Conservation (phyloP, 2,113 vertebrate species). For the Rhadina sibilatrix region DNA sequence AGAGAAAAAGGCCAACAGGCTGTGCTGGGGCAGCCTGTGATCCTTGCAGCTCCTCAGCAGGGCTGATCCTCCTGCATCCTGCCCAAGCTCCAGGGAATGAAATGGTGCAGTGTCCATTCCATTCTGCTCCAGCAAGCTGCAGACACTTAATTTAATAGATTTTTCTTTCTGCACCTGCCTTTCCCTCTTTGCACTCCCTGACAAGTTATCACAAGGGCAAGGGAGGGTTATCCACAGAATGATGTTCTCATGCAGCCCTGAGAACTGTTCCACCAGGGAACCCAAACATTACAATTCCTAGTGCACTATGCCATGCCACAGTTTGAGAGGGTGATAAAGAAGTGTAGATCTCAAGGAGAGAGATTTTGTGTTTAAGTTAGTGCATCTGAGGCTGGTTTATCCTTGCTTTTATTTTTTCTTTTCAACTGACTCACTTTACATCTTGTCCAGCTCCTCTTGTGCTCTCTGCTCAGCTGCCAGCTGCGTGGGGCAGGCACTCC, state of each 20-base stretch:
- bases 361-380: background rate
- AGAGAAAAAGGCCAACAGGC: background rate
- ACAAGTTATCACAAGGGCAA: background rate
- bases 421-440: background rate
- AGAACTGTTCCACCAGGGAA: background rate
- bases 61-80: background rate
- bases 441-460: background rate
- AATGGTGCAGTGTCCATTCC: rapidly evolving
- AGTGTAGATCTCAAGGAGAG: background rate
- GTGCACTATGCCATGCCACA: background rate
- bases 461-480: background rate
- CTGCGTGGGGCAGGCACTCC: background rate
- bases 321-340: background rate
- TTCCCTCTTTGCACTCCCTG: background rate
- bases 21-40: background rate
- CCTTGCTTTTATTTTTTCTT: background rate
- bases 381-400: background rate
- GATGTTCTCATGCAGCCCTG: background rate
- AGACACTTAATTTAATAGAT: background rate
- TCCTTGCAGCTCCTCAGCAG: background rate
- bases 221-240: background rate
- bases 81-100: background rate
- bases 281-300: background rate
- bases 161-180: background rate
- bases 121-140: background rate